Evolutionary conservation across 2,888 invertebrate species (phyloP).

Genomic region (Julus scandinavius): DNA sequence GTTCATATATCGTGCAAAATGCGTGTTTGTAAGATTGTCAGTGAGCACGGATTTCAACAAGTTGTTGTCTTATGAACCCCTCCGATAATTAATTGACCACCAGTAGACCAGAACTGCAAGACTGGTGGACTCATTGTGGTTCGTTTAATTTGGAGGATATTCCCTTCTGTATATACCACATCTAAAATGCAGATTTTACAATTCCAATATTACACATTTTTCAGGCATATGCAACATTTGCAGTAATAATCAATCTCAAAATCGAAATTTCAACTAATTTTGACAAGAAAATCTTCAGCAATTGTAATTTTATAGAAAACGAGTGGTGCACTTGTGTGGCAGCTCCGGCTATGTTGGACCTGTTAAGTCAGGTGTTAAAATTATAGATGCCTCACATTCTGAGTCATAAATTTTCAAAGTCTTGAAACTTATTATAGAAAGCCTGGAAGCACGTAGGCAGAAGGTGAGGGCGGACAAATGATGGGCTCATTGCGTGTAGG

Average conservation of each 20-base stretch:
- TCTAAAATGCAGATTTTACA: too few relatives aligned
- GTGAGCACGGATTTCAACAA: background rate
- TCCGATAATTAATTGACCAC: constrained; percentile 3
- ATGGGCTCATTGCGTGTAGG: constrained; percentile 18
- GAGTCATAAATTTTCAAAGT: background rate
- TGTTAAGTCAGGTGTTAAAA: background rate
- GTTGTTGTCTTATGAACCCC: background rate
- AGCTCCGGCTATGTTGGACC: background rate
- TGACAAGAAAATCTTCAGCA: too few relatives aligned
- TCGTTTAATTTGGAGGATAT: too few relatives aligned
- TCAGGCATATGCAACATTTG: too few relatives aligned
- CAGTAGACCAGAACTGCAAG: background rate
- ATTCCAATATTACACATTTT: too few relatives aligned
- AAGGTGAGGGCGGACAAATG: constrained; percentile 1
- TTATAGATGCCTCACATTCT: background rate
- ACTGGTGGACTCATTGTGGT: too few relatives aligned
- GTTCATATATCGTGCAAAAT: background rate
- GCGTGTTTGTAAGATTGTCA: background rate
- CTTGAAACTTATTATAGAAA: constrained; percentile 7
- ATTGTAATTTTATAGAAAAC: too few relatives aligned
- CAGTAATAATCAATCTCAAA: too few relatives aligned
- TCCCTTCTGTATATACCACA: too few relatives aligned
- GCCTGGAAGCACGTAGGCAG: background rate
- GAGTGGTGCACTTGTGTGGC: background rate
- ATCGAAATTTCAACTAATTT: too few relatives aligned